A percentile compares a stretch with the other conserved stretches of the same genome.
These are phyloP conservation scores for Thunnus maccoyii DNA, from an alignment of 2,113 vertebrate genomes.

Conservation along the genomic window DNA sequence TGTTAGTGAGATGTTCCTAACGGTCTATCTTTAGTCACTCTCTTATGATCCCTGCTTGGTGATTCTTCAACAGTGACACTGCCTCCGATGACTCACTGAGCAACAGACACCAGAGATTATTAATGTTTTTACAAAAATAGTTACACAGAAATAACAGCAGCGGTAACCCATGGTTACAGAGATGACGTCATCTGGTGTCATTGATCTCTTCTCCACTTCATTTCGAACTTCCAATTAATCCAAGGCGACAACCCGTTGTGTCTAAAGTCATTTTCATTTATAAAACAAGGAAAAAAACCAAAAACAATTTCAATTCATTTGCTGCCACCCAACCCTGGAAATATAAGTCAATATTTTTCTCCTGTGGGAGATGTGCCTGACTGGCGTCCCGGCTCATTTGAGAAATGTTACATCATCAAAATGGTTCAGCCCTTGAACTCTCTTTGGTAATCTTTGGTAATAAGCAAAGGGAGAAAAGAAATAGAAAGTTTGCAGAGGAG, in stretches of 20 bases:
- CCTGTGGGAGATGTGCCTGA: slow-evolving; percentile 50
- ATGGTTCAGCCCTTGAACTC: slow-evolving; percentile 64
- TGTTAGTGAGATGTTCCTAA: slow-evolving; percentile 71
- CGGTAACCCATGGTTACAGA: slow-evolving; percentile 78
- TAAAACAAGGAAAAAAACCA: slow-evolving; percentile 19
- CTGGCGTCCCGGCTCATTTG: slow-evolving; percentile 64
- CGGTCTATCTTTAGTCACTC: slow-evolving; percentile 78
- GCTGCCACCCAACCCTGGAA: slow-evolving; percentile 22
- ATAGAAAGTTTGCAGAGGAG: slow-evolving; percentile 69
- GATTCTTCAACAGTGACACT: slow-evolving; percentile 72
- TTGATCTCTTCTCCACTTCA: slow-evolving; percentile 56
- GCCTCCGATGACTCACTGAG: slow-evolving; percentile 78
- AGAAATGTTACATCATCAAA: slow-evolving; percentile 59
- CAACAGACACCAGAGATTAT: slow-evolving; percentile 77
- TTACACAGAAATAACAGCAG: slow-evolving; percentile 74
- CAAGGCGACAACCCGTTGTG: slow-evolving; percentile 16
- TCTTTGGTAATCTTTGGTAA: slow-evolving; percentile 75
- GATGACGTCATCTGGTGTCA: slow-evolving; percentile 59
- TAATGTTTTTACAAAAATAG: slow-evolving; percentile 82
- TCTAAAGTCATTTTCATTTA: slow-evolving; percentile 48
- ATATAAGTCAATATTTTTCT: slow-evolving; percentile 36
- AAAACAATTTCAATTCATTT: slow-evolving; percentile 41
- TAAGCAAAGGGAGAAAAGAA: slow-evolving; percentile 51
- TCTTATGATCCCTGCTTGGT: slow-evolving; percentile 59
- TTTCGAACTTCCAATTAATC: slow-evolving; percentile 63